Evolutionary conservation across 2,888 invertebrate genomes (phyloP).

Genomic region (Caenorhabditis sp.): DNA sequence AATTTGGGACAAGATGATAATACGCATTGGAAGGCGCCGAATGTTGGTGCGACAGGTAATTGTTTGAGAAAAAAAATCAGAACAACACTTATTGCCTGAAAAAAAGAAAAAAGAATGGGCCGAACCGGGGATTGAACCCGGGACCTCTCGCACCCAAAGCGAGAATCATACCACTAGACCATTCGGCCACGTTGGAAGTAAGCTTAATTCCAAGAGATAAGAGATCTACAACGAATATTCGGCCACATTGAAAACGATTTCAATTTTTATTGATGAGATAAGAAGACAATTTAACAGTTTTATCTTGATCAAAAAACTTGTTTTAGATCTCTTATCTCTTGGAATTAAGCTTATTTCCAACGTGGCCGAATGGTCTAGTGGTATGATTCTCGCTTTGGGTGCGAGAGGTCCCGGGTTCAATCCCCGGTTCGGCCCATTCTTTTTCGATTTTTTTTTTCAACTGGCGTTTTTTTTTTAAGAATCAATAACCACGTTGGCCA

Average conservation of each 20-base stretch:
- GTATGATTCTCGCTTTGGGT: conserved; percentile 71
- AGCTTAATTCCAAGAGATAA: too few relatives aligned
- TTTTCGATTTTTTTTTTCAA: background rate
- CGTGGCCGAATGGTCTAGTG: conserved; percentile 66
- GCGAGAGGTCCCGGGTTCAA: conserved; percentile 70
- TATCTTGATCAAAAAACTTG: too few relatives aligned
- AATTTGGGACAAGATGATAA: conserved; percentile 28
- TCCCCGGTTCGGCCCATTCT: conserved; percentile 61
- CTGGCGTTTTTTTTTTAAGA: background rate
- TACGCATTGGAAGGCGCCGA: conserved; percentile 20
- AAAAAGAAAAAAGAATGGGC: conserved; percentile 13
- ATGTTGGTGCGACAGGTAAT: background rate
- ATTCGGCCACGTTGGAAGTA: conserved; percentile 24
- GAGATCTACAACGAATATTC: too few relatives aligned
- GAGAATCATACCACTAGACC: conserved; percentile 71
- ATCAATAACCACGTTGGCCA: background rate
- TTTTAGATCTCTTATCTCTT: too few relatives aligned
- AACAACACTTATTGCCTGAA: too few relatives aligned
- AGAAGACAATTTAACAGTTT: too few relatives aligned
- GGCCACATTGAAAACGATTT: too few relatives aligned
- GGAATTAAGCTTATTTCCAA: too few relatives aligned
- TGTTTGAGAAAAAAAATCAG: too few relatives aligned
- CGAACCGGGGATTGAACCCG: conserved; percentile 61
- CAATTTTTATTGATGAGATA: too few relatives aligned
- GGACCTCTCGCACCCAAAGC: conserved; percentile 71